Percentiles rank a stretch among this genome's conserved stretches.
Conservation (phyloP, 2,113 vertebrate species). For the Periophthalmodon schlosseri region DNA sequence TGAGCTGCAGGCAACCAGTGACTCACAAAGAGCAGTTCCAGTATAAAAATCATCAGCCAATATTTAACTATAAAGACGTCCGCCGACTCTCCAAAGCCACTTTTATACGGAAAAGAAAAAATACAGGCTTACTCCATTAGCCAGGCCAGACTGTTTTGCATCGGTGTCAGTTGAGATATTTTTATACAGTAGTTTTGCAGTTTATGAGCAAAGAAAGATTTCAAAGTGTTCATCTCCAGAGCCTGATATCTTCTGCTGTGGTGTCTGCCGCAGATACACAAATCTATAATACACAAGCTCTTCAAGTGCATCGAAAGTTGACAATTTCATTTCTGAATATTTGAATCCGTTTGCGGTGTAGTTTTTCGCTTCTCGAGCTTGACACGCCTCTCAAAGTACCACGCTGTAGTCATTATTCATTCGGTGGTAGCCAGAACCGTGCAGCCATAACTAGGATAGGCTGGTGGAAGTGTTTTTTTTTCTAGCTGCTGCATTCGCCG, state of each 20-base stretch:
- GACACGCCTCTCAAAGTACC: no score
- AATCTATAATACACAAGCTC: neutral
- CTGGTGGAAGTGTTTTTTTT: no score
- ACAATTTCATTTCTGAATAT: no score
- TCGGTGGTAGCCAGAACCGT: no score
- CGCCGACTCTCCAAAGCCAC: conserved; percentile 3
- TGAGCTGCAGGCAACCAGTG: conserved; percentile 2
- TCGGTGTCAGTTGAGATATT: conserved; percentile 15
- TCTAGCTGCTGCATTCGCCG: no score
- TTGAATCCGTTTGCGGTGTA: no score
- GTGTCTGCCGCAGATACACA: neutral
- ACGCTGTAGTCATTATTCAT: no score
- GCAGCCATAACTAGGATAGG: no score
- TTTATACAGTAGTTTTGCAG: conserved; percentile 5
- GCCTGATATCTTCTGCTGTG: neutral
- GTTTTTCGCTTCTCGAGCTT: no score
- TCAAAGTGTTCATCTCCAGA: neutral
- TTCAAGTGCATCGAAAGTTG: no score
- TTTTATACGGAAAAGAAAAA: conserved; percentile 12
- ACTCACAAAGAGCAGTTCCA: conserved; percentile 7
- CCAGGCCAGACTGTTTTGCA: neutral
- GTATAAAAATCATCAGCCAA: conserved; percentile 27
- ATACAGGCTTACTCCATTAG: conserved; percentile 15
- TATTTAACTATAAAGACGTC: conserved; percentile 40
- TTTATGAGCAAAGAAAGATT: neutral